These are phyloP conservation scores for Piscicola geometra DNA, from an alignment of 2,888 invertebrate genomes.

Conservation along the genomic window DNA sequence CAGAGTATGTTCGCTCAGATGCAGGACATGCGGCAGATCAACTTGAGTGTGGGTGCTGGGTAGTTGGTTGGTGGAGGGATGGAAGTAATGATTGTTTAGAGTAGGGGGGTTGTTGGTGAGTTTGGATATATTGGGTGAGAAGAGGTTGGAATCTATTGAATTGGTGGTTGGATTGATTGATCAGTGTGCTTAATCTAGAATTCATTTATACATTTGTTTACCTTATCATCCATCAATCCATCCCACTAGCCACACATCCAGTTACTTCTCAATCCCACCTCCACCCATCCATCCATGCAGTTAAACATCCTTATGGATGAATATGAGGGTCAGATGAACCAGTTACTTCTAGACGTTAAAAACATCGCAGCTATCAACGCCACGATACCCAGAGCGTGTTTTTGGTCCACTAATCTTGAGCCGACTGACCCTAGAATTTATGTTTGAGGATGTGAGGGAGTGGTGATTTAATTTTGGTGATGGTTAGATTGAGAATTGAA, in stretches of 20 bases:
- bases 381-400: conserved; percentile 52
- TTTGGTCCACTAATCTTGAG: conserved; percentile 39
- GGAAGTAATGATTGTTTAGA: not conserved
- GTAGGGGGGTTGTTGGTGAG: too few species aligned
- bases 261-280: too few species aligned
- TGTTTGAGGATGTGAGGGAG: not conserved
- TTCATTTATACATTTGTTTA: too few species aligned
- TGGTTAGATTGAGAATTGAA: too few species aligned
- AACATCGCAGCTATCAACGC: conserved; percentile 52
- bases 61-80: not conserved
- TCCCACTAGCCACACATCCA: too few species aligned
- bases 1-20: not conserved
- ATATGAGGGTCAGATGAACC: conserved; percentile 47
- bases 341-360: conserved; percentile 49
- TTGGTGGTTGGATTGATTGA: too few species aligned
- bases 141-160: too few species aligned
- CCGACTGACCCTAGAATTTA: conserved; percentile 36
- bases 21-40: not conserved
- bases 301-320: conserved; percentile 41
- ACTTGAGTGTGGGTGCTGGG: not conserved
- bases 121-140: too few species aligned
- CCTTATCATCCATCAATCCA: too few species aligned
- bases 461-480: too few species aligned
- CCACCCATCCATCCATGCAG: conserved; percentile 23
- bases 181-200: too few species aligned